These are phyloP conservation scores for Conistra vaccinii DNA, from an alignment of 2,888 invertebrate species.

Conservation along the genomic window DNA sequence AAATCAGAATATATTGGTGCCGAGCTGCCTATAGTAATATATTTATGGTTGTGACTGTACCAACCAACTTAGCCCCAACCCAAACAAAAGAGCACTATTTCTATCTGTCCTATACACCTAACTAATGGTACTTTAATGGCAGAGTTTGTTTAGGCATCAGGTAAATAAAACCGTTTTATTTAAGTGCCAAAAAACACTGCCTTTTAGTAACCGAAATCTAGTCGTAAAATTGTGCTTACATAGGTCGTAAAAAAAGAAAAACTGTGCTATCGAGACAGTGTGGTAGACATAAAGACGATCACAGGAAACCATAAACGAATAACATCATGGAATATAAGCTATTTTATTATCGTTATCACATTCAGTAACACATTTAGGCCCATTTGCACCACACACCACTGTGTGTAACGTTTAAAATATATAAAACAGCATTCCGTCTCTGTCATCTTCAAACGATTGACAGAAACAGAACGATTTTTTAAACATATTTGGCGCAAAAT, in stretches of 20 bases:
- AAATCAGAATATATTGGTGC: no score
- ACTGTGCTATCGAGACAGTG: neutral
- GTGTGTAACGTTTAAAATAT: neutral
- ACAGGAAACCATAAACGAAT: neutral
- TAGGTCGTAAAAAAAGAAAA: constrained; percentile 12
- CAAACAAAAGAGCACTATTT: neutral
- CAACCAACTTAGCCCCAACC: neutral
- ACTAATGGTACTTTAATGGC: neutral
- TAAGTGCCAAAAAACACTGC: neutral
- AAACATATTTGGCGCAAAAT: neutral
- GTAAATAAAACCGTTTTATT: neutral
- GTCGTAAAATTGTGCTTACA: neutral
- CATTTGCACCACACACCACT: neutral
- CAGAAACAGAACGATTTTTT: neutral
- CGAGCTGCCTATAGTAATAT: no score
- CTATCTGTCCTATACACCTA: neutral
- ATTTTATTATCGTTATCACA: neutral
- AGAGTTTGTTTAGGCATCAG: neutral
- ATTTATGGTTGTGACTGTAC: neutral
- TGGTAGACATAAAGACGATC: constrained; percentile 5
- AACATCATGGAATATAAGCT: neutral
- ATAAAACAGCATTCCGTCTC: neutral
- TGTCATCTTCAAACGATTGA: neutral
- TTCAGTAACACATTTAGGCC: neutral
- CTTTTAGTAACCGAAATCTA: neutral